Evolutionary conservation across 1,140 invertebrate species (phyloP), one percentile per base, ranked within the genome.

Genomic region (Tetramorium simillimum): DNA sequence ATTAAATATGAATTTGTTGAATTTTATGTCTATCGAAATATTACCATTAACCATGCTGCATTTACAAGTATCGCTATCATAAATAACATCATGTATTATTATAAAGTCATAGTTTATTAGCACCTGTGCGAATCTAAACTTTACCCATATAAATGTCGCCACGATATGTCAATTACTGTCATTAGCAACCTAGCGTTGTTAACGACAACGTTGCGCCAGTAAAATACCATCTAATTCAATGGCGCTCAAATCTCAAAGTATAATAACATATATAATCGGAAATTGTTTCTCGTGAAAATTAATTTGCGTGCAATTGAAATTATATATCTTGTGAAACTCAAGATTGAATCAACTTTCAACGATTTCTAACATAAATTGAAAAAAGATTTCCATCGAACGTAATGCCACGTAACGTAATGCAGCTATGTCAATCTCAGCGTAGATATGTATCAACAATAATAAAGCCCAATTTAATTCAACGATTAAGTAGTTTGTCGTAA

Each of bases 41-140:
- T 62, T 70, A 62, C 62, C 51, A 69, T 46, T 49, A 58, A 70
- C 6, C 28, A 24, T 3, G 21, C n/a, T 40, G 16, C 18, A 58
- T 40, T 28, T 73, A 9, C 40, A 49, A 3, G 9, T 60, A 46
- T 1, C 9, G 10, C 1, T 70, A 21, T 72, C 12, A 18, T 70
- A 82, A 82, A 82, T 72, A 82, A 58, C 24, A n/a, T 60, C 24
- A 33, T 73, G 18, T 82, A 60, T 82, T 56, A 82, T 82, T 82
- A 73, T 12, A 53, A 43, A 73, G 40, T 73, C 53, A 51, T 28
- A 24, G 40, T 62, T 37, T 49, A 75, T 62, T 84, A 84, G 37
- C 24, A 73, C 40, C 33, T 70, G 33, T 33, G 33, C 33, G 3
- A 70, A 53, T 12, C n/a, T 75, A 43, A 82, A 78, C 1, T 9